Conservation (phyloP, 2,797 vertebrate genomes). For the Macrochelys suwanniensis region DNA sequence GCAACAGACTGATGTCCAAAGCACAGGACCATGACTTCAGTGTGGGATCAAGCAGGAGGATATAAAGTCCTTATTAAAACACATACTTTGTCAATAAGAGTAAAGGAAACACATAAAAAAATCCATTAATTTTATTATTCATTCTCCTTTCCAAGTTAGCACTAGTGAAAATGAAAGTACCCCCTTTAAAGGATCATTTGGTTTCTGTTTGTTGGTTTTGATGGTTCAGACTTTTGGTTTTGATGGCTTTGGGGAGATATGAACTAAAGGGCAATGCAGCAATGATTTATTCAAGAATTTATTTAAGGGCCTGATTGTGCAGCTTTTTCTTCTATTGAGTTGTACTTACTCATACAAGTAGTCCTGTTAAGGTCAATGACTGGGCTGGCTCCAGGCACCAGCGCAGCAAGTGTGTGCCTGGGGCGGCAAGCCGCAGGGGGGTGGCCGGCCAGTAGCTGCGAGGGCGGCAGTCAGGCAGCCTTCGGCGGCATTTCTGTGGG, state of each 20-base stretch:
- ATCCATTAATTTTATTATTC: neutral
- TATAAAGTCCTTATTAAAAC: slow-evolving; percentile 71
- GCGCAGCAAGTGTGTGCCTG: too few species aligned
- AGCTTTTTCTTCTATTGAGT: neutral
- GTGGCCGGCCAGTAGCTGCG: too few species aligned
- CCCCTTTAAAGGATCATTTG: neutral
- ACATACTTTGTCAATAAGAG: slow-evolving; percentile 45
- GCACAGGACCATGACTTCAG: slow-evolving; percentile 59
- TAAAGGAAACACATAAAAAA: slow-evolving; percentile 18
- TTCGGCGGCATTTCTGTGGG: too few species aligned
- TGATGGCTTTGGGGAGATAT: neutral
- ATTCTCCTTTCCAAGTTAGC: neutral
- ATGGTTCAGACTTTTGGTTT: neutral
- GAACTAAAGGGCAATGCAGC: neutral
- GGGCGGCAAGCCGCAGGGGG: too few species aligned
- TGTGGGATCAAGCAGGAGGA: slow-evolving; percentile 56
- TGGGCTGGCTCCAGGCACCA: too few species aligned
- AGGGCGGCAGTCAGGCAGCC: too few species aligned
- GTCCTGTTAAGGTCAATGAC: neutral
- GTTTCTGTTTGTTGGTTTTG: neutral
- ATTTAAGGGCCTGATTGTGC: neutral
- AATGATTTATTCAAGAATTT: neutral
- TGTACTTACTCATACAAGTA: neutral
- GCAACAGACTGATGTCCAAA: slow-evolving; percentile 76
- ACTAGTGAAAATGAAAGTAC: neutral